Conservation (phyloP, 2,888 invertebrate species). For the Autographa gamma region DNA sequence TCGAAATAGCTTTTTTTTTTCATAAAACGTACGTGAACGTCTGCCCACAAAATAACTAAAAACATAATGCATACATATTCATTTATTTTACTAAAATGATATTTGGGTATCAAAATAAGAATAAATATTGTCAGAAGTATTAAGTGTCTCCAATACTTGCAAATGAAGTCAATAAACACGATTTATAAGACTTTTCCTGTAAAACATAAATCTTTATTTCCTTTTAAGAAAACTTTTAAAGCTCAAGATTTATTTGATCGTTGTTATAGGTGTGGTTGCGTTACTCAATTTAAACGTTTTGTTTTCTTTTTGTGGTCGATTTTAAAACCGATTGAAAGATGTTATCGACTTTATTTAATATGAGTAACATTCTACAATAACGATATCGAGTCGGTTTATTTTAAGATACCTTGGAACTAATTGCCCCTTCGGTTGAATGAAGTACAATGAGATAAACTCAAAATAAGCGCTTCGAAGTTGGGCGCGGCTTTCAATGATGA, state of each 20-base stretch:
- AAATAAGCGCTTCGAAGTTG: slow-evolving; percentile 65
- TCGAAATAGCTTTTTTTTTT: not conserved
- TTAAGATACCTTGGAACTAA: slow-evolving; percentile 74
- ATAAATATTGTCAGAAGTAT: not conserved
- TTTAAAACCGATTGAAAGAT: slow-evolving; percentile 71
- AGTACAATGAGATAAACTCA: slow-evolving; percentile 73
- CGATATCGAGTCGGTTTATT: slow-evolving; percentile 70
- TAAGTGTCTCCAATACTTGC: not conserved
- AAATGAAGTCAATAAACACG: not conserved
- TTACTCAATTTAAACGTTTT: slow-evolving; percentile 62
- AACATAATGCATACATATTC: not conserved
- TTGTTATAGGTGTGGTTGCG: slow-evolving; percentile 54
- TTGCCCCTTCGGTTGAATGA: slow-evolving; percentile 72
- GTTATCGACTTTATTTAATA: slow-evolving; percentile 75
- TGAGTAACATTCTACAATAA: slow-evolving; percentile 77
- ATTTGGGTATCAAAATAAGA: not conserved
- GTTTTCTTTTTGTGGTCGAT: slow-evolving; percentile 72
- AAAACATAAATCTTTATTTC: slow-evolving; percentile 4
- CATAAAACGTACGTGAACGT: not conserved
- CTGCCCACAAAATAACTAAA: not conserved
- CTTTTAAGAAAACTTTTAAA: slow-evolving; percentile 31
- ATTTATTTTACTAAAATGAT: not conserved
- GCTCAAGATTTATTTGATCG: slow-evolving; percentile 48
- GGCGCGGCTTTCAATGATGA: slow-evolving; percentile 69
- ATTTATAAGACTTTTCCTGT: not conserved